Conservation (phyloP, 2,888 invertebrate species). For the Blera fallax region DNA sequence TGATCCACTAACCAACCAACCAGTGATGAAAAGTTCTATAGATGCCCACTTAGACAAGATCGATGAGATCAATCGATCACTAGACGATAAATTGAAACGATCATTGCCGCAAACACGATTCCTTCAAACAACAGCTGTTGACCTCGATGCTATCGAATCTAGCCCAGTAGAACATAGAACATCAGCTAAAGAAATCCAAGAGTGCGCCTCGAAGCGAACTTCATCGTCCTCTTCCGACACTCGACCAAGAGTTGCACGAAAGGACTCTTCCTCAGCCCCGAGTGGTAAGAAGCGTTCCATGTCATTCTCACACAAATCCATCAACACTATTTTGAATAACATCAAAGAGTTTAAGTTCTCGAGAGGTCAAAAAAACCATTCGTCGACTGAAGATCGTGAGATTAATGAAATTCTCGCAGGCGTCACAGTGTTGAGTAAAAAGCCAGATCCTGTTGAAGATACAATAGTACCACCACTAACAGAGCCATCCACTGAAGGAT, state of each 20-base stretch:
- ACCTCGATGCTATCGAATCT: conserved; percentile 78
- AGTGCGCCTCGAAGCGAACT: conserved; percentile 76
- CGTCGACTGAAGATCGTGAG: conserved; percentile 74
- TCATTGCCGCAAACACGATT: conserved; percentile 74
- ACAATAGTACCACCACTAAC: conserved; percentile 8
- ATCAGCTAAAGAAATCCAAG: conserved; percentile 66
- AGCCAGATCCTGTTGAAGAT: conserved; percentile 21
- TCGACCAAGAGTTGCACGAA: conserved; percentile 74
- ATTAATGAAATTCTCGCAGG: conserved; percentile 62
- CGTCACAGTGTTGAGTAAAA: conserved; percentile 60
- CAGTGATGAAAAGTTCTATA: conserved; percentile 77
- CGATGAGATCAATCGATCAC: conserved; percentile 79
- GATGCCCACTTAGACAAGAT: conserved; percentile 81
- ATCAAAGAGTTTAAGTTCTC: conserved; percentile 79
- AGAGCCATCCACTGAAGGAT: conserved; percentile 50
- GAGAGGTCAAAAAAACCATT: conserved; percentile 73
- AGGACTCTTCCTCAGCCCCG: conserved; percentile 28
- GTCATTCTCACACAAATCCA: conserved; percentile 81
- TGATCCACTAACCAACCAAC: background rate
- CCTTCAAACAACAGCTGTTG: conserved; percentile 50
- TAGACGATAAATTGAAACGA: conserved; percentile 80
- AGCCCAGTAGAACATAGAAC: conserved; percentile 61
- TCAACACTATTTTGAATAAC: conserved; percentile 79
- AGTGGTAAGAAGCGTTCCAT: conserved; percentile 79
- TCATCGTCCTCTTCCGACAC: conserved; percentile 79